Percentiles rank a stretch among this genome's conserved stretches.
Evolutionary conservation across 1,140 invertebrate species (phyloP).

Genomic region (Sarcophaga bullata): DNA sequence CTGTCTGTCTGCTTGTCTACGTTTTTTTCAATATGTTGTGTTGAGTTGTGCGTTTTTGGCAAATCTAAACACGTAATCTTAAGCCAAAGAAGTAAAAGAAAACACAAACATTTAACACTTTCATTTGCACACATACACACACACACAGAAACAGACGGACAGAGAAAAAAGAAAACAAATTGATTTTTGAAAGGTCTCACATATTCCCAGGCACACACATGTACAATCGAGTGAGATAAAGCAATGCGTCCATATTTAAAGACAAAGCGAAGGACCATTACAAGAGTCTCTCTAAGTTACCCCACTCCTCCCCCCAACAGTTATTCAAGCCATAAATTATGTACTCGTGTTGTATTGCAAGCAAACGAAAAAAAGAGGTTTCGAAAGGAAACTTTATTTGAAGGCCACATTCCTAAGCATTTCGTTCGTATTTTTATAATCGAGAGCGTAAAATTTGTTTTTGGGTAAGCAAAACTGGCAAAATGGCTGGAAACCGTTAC

Average conservation of each 20-base stretch:
- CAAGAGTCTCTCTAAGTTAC: background rate
- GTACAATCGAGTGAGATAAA: background rate
- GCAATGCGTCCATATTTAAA: background rate
- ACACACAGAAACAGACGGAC: background rate
- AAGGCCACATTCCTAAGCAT: conserved; percentile 1
- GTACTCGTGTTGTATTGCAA: conserved; percentile 28
- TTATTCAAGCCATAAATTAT: conserved; percentile 27
- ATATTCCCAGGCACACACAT: background rate
- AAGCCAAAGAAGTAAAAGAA: background rate
- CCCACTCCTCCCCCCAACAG: background rate
- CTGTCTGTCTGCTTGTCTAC: background rate
- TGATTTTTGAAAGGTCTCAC: conserved; percentile 3
- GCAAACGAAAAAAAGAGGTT: background rate
- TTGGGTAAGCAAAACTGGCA: background rate
- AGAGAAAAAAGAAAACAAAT: conserved; percentile 16
- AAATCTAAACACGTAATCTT: background rate
- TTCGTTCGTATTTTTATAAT: background rate
- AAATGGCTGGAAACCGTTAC: background rate
- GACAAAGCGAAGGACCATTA: background rate
- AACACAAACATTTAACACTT: conserved; percentile 27
- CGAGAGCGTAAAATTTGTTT: conserved; percentile 36
- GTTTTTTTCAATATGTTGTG: background rate
- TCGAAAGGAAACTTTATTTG: background rate
- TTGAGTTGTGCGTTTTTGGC: background rate
- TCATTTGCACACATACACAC: background rate